Evolutionary conservation across 2,888 invertebrate species (phyloP).

Genomic region (Craniophora ligustri): DNA sequence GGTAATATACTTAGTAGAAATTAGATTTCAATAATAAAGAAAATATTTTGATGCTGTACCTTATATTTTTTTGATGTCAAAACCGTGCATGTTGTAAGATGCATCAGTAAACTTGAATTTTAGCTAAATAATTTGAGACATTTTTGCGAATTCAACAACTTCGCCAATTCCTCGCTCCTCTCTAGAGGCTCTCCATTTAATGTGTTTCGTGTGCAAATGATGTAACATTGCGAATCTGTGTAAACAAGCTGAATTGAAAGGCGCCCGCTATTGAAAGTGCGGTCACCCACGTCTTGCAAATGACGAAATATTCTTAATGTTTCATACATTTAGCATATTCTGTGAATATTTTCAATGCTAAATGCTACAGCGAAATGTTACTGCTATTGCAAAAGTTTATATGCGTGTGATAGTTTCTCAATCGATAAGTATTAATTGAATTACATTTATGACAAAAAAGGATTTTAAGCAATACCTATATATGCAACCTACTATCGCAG

Average conservation of each 20-base stretch:
- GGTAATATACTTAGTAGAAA: too few relatives aligned
- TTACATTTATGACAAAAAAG: not conserved
- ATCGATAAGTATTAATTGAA: slow-evolving; percentile 12
- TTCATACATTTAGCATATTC: too few relatives aligned
- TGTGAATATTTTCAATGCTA: slow-evolving; percentile 9
- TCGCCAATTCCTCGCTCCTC: slow-evolving; percentile 3
- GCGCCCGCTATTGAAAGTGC: slow-evolving; percentile 23
- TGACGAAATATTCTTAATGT: slow-evolving; percentile 39
- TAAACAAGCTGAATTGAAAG: slow-evolving; percentile 45
- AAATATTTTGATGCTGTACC: too few relatives aligned
- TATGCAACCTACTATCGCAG: too few relatives aligned
- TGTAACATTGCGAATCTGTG: slow-evolving; percentile 27
- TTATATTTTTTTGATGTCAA: too few relatives aligned
- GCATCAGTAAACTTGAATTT: too few relatives aligned
- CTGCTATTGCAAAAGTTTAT: not conserved
- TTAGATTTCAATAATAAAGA: too few relatives aligned
- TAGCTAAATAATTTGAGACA: not conserved
- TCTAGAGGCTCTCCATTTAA: slow-evolving; percentile 26
- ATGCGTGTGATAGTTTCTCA: slow-evolving; percentile 10
- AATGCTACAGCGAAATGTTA: not conserved
- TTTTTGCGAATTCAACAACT: not conserved
- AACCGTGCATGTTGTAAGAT: too few relatives aligned
- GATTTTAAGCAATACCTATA: not conserved
- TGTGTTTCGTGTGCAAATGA: slow-evolving; percentile 22
- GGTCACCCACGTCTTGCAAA: slow-evolving; percentile 3